These are phyloP conservation scores for Istiophorus platypterus DNA, from an alignment of 2,113 vertebrate species.

Conservation along the genomic window DNA sequence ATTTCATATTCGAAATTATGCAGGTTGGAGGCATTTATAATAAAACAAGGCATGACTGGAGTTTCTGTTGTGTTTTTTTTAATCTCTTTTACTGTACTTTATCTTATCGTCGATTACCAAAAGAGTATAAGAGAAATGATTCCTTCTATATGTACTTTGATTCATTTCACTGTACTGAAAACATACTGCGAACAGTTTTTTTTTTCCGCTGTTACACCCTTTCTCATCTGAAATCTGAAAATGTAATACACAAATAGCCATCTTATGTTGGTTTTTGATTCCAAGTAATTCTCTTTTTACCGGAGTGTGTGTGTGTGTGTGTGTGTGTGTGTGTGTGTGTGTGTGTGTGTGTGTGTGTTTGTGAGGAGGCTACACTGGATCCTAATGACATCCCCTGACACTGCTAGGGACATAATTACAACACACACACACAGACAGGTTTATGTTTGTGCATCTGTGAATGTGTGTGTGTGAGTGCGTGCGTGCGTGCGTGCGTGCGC, in stretches of 20 bases:
- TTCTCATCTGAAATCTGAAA: no score
- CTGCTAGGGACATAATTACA: constrained; percentile 48
- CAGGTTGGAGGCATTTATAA: no score
- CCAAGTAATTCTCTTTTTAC: background rate
- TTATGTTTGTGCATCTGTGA: background rate
- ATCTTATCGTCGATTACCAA: no score
- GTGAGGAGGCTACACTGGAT: constrained; percentile 16
- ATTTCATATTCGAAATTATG: no score
- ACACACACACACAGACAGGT: background rate
- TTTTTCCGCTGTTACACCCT: no score
- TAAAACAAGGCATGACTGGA: no score
- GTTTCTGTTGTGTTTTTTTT: no score
- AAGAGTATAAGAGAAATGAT: no score
- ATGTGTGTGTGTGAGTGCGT: constrained; percentile 13
- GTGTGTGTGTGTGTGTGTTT: background rate
- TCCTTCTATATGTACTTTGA: no score
- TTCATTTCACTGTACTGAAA: no score
- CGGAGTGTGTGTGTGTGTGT: background rate
- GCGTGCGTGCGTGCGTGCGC: constrained; percentile 10
- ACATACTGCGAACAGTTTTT: no score
- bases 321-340: constrained; percentile 1
- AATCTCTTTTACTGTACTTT: no score
- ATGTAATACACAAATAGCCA: background rate
- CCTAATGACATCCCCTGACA: constrained; percentile 71
- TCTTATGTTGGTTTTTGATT: background rate